These are phyloP conservation scores for Mesochorus sp. DNA, from an alignment of 2,888 invertebrate species.

Conservation along the genomic window DNA sequence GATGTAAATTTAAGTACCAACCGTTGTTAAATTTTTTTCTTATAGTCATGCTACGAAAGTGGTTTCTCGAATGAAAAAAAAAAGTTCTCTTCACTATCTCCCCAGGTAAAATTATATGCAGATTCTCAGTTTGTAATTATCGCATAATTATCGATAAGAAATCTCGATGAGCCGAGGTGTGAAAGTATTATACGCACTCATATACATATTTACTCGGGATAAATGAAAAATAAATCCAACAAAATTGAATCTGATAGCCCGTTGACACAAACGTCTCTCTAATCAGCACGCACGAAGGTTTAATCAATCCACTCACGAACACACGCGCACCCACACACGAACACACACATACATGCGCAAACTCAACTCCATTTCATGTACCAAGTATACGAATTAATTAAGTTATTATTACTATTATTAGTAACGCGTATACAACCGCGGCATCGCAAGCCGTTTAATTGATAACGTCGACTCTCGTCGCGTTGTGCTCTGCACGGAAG, in stretches of 20 bases:
- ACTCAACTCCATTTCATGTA: background rate
- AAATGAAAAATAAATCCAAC: conserved; percentile 28
- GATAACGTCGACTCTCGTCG: conserved; percentile 45
- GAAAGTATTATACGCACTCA: conserved; percentile 3
- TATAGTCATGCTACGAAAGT: background rate
- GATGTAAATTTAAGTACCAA: background rate
- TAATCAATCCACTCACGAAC: conserved; percentile 20
- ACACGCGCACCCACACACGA: background rate
- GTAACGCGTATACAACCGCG: conserved; percentile 30
- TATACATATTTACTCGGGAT: background rate
- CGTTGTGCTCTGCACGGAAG: conserved; percentile 15
- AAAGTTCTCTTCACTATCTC: background rate
- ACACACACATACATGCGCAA: background rate
- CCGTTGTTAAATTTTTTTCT: background rate
- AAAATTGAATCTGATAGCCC: conserved; percentile 33
- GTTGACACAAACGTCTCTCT: conserved; percentile 31
- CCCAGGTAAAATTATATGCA: conserved; percentile 8
- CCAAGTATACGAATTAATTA: conserved; percentile 46
- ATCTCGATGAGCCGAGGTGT: conserved; percentile 15
- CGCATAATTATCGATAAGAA: conserved; percentile 40
- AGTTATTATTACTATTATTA: conserved; percentile 51
- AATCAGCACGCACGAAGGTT: conserved; percentile 48
- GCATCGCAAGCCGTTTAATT: conserved; percentile 52
- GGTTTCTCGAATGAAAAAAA: background rate
- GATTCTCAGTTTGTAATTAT: conserved; percentile 36